Conservation (phyloP, 2,113 vertebrate species). For the Pituophis catenifer region DNA sequence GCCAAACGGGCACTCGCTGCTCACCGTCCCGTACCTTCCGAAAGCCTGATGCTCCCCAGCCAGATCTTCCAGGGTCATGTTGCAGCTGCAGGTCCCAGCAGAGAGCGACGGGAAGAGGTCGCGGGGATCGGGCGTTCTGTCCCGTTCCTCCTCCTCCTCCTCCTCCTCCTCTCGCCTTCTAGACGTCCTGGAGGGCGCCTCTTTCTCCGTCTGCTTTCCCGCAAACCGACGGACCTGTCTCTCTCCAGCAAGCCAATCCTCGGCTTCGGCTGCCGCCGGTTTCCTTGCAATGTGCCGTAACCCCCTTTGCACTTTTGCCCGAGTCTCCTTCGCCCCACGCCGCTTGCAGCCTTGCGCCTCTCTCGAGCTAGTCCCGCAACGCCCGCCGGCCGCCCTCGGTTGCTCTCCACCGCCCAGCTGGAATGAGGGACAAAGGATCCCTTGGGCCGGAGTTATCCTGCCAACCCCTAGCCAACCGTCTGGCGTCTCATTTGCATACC, state of each 20-base stretch:
- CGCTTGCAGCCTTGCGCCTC: not conserved
- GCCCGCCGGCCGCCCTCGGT: not conserved
- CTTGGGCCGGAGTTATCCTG: constrained; percentile 35
- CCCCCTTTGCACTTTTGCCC: not conserved
- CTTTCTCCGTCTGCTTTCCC: not conserved
- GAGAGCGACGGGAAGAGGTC: not conserved
- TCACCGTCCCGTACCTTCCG: constrained; percentile 56
- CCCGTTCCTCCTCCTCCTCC: not conserved
- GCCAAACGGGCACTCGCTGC: accelerated
- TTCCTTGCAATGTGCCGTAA: not conserved
- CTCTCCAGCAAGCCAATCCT: not conserved
- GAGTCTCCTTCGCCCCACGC: too few species aligned
- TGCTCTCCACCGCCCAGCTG: accelerated
- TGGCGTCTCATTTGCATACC: constrained; percentile 44
- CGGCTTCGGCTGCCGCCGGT: not conserved
- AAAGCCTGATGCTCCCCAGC: constrained; percentile 64
- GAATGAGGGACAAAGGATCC: constrained; percentile 64
- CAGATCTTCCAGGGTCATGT: constrained; percentile 76
- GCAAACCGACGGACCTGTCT: not conserved
- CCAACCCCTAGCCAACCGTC: constrained; percentile 55
- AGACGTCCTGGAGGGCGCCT: not conserved
- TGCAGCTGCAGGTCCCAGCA: constrained; percentile 38
- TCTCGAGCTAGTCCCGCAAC: not conserved
- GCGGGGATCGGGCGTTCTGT: not conserved
- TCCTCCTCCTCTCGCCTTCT: too few species aligned